These are phyloP conservation scores for Dreissena rostriformis DNA, from an alignment of 1,140 invertebrate genomes.

Conservation along the genomic window DNA sequence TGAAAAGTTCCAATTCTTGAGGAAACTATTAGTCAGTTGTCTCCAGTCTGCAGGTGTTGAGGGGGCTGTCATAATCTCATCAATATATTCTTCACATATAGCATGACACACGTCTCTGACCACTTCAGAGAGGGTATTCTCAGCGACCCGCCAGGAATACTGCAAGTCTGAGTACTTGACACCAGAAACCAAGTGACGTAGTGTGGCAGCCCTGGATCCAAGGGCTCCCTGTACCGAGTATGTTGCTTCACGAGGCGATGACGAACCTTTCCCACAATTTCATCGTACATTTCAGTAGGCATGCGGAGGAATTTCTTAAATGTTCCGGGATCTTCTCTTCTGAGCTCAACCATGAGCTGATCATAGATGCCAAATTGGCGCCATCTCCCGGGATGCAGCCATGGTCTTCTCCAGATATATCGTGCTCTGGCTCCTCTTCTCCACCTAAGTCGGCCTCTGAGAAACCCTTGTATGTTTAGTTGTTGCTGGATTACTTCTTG, in stretches of 20 bases:
- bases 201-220: conserved; percentile 44
- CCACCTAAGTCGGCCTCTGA: too few species aligned
- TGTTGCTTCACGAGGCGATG: conserved; percentile 20
- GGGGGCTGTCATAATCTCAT: too few species aligned
- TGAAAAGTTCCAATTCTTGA: too few species aligned
- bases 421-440: too few species aligned
- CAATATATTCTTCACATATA: neutral
- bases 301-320: conserved; percentile 5
- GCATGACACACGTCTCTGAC: conserved; percentile 43
- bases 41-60: too few species aligned
- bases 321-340: too few species aligned
- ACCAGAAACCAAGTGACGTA: conserved; percentile 51
- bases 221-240: conserved; percentile 39
- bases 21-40: too few species aligned
- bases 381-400: neutral
- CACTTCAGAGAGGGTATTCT: conserved; percentile 39
- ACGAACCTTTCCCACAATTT: neutral
- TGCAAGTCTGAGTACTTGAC: conserved; percentile 52
- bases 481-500: too few species aligned
- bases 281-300: conserved; percentile 12
- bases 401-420: neutral
- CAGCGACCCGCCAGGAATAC: conserved; percentile 32
- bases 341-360: conserved; percentile 46
- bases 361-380: conserved; percentile 44
- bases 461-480: too few species aligned